Conservation (phyloP, 2,113 vertebrate genomes). For the Cochlearius cochlearius region DNA sequence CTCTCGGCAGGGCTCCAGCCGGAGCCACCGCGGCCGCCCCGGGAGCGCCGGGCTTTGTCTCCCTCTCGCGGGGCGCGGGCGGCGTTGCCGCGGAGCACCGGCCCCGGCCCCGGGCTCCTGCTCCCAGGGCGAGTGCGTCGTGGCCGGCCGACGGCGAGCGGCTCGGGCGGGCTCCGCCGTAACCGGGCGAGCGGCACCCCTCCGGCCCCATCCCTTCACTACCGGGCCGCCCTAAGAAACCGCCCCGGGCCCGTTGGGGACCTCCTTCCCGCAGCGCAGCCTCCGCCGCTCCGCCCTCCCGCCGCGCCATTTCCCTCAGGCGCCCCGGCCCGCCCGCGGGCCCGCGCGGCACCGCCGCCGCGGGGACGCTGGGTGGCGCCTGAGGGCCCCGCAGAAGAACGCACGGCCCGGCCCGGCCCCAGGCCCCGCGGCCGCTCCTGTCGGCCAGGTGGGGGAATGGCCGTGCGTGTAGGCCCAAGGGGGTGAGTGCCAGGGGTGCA, state of each 20-base stretch:
- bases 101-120: too few species aligned
- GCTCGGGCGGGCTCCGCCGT: too few species aligned
- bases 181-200: background rate
- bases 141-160: too few species aligned
- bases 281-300: too few species aligned
- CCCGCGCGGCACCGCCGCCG: background rate
- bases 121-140: background rate
- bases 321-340: too few species aligned
- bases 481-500: accelerated
- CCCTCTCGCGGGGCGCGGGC: background rate
- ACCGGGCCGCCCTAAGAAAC: background rate
- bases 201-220: background rate
- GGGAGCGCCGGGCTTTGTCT: background rate
- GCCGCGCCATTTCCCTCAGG: background rate
- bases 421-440: too few species aligned
- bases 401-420: background rate
- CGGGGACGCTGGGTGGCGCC: background rate
- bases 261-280: too few species aligned
- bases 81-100: background rate
- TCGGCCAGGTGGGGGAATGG: accelerated
- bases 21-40: too few species aligned
- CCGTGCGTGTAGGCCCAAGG: accelerated
- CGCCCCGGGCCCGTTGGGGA: accelerated
- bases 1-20: background rate
- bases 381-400: background rate